phyloP scores from a whole-genome alignment of 2,797 vertebrate species.

The Bradypus variegatus region DNA sequence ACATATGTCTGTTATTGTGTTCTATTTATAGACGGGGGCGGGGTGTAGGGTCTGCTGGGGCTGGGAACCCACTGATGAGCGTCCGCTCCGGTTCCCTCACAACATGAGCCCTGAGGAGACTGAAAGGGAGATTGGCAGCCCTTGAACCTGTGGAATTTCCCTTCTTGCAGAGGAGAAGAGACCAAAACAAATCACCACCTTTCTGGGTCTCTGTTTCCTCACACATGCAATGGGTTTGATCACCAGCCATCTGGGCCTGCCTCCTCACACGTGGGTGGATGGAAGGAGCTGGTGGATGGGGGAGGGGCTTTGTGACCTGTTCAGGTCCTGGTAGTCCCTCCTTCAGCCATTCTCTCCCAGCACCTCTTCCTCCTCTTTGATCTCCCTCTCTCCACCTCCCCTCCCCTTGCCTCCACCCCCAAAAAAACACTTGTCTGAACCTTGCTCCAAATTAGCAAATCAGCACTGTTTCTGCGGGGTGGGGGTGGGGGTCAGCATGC shows the following conservation, averaged over 20 bases:
- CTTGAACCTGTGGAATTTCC: background rate
- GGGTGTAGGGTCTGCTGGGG: background rate
- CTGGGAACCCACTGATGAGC: background rate
- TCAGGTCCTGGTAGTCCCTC: no score
- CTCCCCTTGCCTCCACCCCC: accelerated
- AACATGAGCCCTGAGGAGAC: background rate
- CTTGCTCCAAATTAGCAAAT: background rate
- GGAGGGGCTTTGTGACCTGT: background rate
- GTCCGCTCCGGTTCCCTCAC: background rate
- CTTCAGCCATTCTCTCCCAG: background rate
- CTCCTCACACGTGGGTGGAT: background rate
- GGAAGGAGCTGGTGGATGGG: background rate
- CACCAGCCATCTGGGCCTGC: background rate
- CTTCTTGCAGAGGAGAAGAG: background rate
- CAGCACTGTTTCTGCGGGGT: background rate
- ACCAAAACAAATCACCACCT: background rate
- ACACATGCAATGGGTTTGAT: background rate
- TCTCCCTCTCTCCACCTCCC: accelerated
- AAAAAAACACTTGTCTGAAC: background rate
- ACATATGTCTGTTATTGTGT: no score
- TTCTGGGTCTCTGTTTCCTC: background rate
- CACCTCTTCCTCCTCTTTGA: accelerated
- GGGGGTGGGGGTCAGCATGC: background rate
- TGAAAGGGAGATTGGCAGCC: background rate
- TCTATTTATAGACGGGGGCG: no score